Evolutionary conservation across 2,888 invertebrate species (phyloP).

Genomic region (Omphaloscelis lunosa): DNA sequence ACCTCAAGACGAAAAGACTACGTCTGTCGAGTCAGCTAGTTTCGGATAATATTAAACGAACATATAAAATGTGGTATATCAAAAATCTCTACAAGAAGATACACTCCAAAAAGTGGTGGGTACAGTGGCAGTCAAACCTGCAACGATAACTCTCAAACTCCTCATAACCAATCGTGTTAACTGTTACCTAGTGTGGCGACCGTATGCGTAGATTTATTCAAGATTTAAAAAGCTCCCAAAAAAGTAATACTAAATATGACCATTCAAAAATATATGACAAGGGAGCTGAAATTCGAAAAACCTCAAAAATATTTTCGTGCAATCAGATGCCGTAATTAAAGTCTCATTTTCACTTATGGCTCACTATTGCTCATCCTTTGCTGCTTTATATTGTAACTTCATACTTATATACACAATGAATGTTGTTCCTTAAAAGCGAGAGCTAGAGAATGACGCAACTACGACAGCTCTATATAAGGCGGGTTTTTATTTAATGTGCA

Average conservation of each 20-base stretch:
- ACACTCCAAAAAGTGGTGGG: not conserved
- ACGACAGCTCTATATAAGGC: slow-evolving; percentile 31
- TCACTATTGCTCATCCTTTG: not conserved
- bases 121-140: no score
- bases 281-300: not conserved
- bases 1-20: not conserved
- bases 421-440: slow-evolving; percentile 45
- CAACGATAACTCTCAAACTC: not conserved
- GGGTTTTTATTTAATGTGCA: slow-evolving; percentile 44
- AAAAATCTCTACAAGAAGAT: not conserved
- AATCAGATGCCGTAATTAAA: not conserved
- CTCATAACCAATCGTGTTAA: not conserved
- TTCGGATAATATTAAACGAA: not conserved
- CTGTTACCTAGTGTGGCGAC: not conserved
- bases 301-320: not conserved
- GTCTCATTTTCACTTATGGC: not conserved
- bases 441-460: slow-evolving; percentile 45
- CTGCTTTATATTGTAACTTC: not conserved
- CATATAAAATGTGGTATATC: not conserved
- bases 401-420: slow-evolving; percentile 20
- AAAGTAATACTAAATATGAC: not conserved
- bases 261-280: not conserved
- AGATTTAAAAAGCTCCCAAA: not conserved
- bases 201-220: not conserved
- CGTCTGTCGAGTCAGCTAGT: not conserved